phyloP scores from a whole-genome alignment of 1,140 invertebrate genomes.

The Temnothorax longispinosus region DNA sequence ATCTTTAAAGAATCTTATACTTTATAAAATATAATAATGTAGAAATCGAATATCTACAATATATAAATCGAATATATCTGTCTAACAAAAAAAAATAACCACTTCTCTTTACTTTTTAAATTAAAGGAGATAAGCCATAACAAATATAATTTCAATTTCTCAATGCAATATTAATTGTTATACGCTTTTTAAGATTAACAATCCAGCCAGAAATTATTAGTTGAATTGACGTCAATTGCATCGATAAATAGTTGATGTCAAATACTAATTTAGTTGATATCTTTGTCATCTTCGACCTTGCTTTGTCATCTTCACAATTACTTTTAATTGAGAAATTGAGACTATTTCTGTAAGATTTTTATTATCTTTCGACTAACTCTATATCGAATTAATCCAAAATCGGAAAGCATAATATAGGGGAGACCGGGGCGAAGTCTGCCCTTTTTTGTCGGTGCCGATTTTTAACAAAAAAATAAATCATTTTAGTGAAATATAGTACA shows the following conservation, averaged over 20 bases:
- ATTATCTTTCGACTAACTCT: too few relatives aligned
- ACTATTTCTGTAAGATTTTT: too few relatives aligned
- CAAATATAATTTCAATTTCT: neutral
- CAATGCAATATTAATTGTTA: too few relatives aligned
- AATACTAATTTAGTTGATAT: neutral
- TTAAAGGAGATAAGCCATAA: neutral
- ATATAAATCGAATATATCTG: neutral
- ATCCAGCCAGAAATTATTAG: neutral
- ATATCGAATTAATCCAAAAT: too few relatives aligned
- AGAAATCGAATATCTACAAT: neutral
- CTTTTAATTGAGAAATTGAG: too few relatives aligned
- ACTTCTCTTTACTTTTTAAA: neutral
- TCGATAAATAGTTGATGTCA: neutral
- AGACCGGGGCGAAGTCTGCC: too few relatives aligned
- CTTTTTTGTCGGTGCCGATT: too few relatives aligned
- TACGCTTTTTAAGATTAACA: too few relatives aligned
- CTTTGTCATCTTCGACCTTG: neutral
- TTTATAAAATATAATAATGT: neutral
- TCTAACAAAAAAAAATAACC: neutral
- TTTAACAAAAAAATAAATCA: too few relatives aligned
- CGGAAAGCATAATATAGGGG: too few relatives aligned
- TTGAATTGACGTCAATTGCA: neutral
- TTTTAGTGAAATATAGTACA: too few relatives aligned
- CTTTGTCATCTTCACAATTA: neutral
- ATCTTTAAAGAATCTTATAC: constrained; percentile 2